Evolutionary conservation across 2,797 vertebrate genomes (phyloP).

Genomic region (Erpetoichthys calabaricus): DNA sequence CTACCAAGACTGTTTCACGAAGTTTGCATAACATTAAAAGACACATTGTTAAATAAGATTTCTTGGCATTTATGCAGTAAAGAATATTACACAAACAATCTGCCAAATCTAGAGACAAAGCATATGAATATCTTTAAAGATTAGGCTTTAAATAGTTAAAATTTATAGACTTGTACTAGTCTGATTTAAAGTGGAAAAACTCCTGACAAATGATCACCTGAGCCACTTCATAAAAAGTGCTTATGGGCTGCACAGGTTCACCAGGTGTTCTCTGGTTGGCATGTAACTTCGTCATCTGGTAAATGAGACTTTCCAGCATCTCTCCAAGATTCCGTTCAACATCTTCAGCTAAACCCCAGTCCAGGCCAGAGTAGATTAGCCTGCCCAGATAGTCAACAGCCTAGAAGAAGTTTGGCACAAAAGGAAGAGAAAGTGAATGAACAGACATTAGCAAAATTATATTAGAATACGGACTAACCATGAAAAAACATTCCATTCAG

Average conservation of each 20-base stretch:
- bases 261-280: constrained; percentile 11
- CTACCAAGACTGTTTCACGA: no score
- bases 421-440: no score
- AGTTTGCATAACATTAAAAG: no score
- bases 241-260: constrained; percentile 14
- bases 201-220: constrained; percentile 27
- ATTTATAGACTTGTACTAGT: no score
- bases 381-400: constrained; percentile 37
- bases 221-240: constrained; percentile 33
- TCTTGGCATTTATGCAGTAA: no score
- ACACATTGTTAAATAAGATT: no score
- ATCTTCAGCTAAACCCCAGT: constrained; percentile 46
- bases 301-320: constrained; percentile 39
- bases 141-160: no score
- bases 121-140: no score
- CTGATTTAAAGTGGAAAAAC: not conserved
- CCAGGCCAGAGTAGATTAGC: constrained; percentile 45
- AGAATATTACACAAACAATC: no score
- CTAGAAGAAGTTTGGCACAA: constrained; percentile 18
- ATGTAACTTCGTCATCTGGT: constrained; percentile 41
- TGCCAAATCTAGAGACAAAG: no score
- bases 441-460: no score
- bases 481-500: not conserved
- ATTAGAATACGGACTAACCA: no score
- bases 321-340: constrained; percentile 40